Base-by-base conservation (phyloP, 2,797 vertebrate species). In the Melanotaenia pygmaea region DNA sequence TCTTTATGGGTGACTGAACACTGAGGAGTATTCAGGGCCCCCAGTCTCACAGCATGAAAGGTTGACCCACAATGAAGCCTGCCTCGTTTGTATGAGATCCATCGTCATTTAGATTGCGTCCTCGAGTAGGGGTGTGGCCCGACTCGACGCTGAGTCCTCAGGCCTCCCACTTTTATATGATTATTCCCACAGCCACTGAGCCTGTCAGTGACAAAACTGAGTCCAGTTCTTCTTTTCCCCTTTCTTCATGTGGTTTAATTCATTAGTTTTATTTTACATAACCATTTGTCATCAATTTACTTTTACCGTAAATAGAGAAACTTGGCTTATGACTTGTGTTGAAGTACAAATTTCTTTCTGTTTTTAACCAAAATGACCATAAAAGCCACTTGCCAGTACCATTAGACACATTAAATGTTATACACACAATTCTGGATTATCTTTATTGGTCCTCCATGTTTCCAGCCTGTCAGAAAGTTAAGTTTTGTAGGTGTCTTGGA, bases 1-100 rank as follows among this genome's bases (percentile, higher is more conserved):
- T 90, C 85, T 85, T 93, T 75, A 91, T 59, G 90, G 91, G 81
- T 92, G 92, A 90, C 70, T 78, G 88, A 91, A 81, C 87, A 81
- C 81, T 79, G 77, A 86, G 76, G 81, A 73, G 88, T 85, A 87
- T 93, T 94, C 74, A 88, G 76, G 74, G 83, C 68, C 82, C 75
- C 71, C 38, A 37, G 74, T 87, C 87, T 91, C 89, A 76, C 82
- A 77, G 84, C 75, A 58, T 91, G 87, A 92, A 91, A 89, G 88
- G 79, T 79, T 78, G 83, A 87, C 83, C 85, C 90, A 89, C 86
- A 92, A 87, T 87, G 85, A 86, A 84, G 76, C 81, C 77, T 73
- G 74, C 82, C 80, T 74, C 73, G 80, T 91, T 92, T 87, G 80
- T 87, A 77, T 63, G 73, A 77, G 84, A 85, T 89, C 84, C 86